Evolutionary conservation across 1,140 invertebrate species (phyloP), one percentile per base, ranked within the genome.

Genomic region (Dinoponera quadriceps): DNA sequence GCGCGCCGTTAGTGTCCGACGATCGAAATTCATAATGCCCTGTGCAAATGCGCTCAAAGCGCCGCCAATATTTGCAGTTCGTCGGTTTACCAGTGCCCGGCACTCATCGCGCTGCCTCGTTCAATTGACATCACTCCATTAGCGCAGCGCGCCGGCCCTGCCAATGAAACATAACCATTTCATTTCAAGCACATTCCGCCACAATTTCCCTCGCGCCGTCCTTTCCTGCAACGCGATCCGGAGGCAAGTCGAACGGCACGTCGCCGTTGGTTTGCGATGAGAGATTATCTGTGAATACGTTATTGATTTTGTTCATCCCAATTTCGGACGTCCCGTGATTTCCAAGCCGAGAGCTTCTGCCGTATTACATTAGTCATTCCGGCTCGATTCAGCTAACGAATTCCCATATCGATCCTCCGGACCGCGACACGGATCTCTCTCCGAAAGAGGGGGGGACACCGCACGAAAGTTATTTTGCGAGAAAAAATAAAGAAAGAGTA

Each of bases 151-250:
- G 13, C 38, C 14, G 14, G 27, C 44, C 51, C 44, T 2, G 3
- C 11, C 72, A 85, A 87, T 87, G 85, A 85, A 87, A 69, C 84
- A 87, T 72, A 77, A 77, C 78, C 85, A 73, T 72, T 87, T 75
- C 69, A 49, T 80, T 75, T 51, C 49, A n/a, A n/a, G 54, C 27
- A 54, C 13, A 18, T 55, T 57, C 38, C 38, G 57, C 48, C 83
- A 66, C 85, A 80, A 62, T 44, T 44, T 59, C 29, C n/a, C n/a
- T n/a, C n/a, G n/a, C n/a, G 11, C 16, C 54, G 33, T 54, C 54
- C 29, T 63, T 51, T 75, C 44, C 73, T 59, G 22, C 22, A 27
- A 33, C n/a, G 14, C 59, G 44, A 75, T 62, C 73, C 44, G 63
- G 22, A 63, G n/a, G 22, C 22, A 51, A 49, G 59, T 63, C 55